Conservation (phyloP, 1,140 invertebrate species). For the Zaprionus africanus region DNA sequence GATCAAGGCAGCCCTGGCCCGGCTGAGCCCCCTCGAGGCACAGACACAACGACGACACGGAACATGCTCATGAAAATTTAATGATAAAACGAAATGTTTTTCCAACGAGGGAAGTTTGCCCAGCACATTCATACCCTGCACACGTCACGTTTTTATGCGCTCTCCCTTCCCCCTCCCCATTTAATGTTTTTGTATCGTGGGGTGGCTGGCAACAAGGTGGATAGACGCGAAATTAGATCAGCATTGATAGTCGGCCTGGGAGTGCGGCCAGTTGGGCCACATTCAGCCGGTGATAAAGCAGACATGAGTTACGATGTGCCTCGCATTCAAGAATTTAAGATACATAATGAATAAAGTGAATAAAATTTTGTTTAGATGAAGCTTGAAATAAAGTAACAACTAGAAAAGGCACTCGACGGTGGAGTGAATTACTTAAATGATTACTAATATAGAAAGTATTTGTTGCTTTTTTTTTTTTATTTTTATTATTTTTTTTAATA, state of each 20-base stretch:
- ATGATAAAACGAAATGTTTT: conserved; percentile 83
- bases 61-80: conserved; percentile 80
- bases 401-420: neutral
- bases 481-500: neutral
- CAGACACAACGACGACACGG: conserved; percentile 34
- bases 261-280: conserved; percentile 10
- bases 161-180: neutral
- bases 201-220: conserved; percentile 65
- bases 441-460: too few relatives aligned
- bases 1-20: neutral
- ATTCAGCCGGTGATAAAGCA: neutral
- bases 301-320: neutral
- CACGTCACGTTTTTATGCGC: conserved; percentile 64
- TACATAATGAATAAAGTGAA: neutral
- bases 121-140: conserved; percentile 61
- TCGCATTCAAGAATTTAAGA: neutral
- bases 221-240: conserved; percentile 78
- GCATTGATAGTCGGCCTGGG: conserved; percentile 59
- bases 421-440: too few relatives aligned
- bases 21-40: conserved; percentile 30
- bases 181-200: conserved; percentile 41
- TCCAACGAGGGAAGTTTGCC: conserved; percentile 41
- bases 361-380: neutral
- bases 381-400: neutral
- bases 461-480: too few relatives aligned